Evolutionary conservation across 2,797 vertebrate genomes (phyloP).

Genomic region (Emys orbicularis): DNA sequence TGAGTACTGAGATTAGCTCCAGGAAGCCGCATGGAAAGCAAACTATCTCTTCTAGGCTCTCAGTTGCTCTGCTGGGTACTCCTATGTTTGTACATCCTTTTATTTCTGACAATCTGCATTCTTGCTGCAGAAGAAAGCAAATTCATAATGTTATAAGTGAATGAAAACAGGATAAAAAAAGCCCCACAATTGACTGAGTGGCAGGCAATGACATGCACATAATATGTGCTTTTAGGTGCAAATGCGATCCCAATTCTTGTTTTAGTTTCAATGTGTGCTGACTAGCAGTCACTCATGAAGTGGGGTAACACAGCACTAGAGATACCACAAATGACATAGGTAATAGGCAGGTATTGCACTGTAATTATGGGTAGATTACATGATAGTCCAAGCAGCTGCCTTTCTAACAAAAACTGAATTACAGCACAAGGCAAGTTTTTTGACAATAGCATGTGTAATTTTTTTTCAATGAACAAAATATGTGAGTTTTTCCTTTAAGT

Average conservation of each 20-base stretch:
- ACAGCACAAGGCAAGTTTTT: neutral
- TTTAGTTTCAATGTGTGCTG: neutral
- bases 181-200: conserved; percentile 38
- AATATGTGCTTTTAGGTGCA: neutral
- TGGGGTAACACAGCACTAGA: neutral
- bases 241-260: neutral
- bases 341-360: neutral
- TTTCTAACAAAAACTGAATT: neutral
- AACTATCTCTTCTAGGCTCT: neutral
- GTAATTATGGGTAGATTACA: neutral
- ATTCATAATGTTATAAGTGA: neutral
- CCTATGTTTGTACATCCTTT: neutral
- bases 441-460: fast-evolving
- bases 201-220: conserved; percentile 28
- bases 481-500: fast-evolving
- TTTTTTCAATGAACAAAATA: neutral
- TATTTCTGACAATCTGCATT: neutral
- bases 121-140: conserved; percentile 48
- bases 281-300: neutral
- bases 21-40: neutral
- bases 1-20: conserved; percentile 1
- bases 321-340: neutral
- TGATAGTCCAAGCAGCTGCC: neutral
- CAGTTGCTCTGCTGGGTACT: neutral
- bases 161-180: conserved; percentile 26